Conservation (phyloP, 2,888 invertebrate species). For the Sycophila texana region DNA sequence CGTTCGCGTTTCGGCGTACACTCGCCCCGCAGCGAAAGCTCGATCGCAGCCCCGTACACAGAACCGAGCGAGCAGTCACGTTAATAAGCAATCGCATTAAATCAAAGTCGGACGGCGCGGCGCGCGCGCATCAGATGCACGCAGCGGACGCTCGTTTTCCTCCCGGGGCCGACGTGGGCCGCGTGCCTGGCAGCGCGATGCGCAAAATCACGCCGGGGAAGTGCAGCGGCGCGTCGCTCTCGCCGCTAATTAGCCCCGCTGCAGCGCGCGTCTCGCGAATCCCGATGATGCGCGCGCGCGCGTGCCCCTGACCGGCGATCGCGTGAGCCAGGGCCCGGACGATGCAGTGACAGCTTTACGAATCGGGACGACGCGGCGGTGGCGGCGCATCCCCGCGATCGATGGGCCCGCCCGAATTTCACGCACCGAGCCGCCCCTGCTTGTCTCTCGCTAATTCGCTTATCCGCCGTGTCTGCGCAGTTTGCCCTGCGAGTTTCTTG, state of each 20-base stretch:
- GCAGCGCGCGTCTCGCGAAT: conserved; percentile 50
- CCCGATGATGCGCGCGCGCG: background rate
- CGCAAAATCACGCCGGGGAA: too few species aligned
- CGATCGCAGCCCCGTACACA: conserved; percentile 60
- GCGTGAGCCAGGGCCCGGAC: background rate
- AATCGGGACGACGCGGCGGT: too few species aligned
- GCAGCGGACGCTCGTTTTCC: conserved; percentile 31
- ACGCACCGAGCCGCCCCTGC: too few species aligned
- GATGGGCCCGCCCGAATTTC: too few species aligned
- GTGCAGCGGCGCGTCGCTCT: conserved; percentile 36
- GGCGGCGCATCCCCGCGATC: too few species aligned
- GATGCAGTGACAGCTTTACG: conserved; percentile 14
- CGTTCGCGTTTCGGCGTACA: background rate
- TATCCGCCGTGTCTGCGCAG: too few species aligned
- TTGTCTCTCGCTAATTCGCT: too few species aligned
- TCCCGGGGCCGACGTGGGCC: conserved; percentile 54
- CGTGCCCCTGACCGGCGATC: conserved; percentile 21
- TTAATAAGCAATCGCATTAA: conserved; percentile 68
- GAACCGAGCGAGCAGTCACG: conserved; percentile 62
- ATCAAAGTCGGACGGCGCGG: conserved; percentile 67
- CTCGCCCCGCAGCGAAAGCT: conserved; percentile 45
- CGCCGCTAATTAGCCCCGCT: conserved; percentile 42
- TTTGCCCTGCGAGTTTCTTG: too few species aligned
- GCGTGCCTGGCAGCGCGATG: background rate
- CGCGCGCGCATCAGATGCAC: conserved; percentile 68